Evolutionary conservation across 2,888 invertebrate genomes (phyloP), one percentile per base, ranked within the genome.

Genomic region (Lasioglossum leucozonium): DNA sequence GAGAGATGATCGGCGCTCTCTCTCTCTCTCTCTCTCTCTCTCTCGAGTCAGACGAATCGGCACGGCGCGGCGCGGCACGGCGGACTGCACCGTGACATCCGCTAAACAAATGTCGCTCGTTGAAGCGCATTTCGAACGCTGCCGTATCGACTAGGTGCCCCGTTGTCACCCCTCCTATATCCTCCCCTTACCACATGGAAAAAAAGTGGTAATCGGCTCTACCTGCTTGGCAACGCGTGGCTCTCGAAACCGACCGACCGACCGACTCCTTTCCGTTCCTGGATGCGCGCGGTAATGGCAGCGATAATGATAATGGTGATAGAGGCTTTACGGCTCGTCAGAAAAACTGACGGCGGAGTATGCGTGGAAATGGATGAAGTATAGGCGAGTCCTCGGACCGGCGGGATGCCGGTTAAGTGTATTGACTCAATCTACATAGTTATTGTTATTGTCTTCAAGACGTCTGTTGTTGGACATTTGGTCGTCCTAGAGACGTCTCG

Each of bases 261-360:
- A 88, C 81, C 34, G 34, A 34, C 34, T 34, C 34, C 34, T 1
- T 34, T 80, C 37, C 34, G 89, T 73, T 78, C 72, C 83, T 86
- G 84, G 91, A 91, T 73, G 90, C 82, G 81, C 81, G 51, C 34
- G 34, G 87, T 90, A 91, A 91, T 90, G 90, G 90, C 30, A 62
- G 62, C 87, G 91, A 90, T 91, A 90, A 91, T 86, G 90, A 90
- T 89, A 86, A 89, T 91, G 91, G 89, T 88, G 87, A 91, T 88
- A 91, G 90, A 90, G 85, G 90, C 87, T 90, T 88, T 87, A 88
- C 83, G 89, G 90, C 58, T 77, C 77, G 77, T 86, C 86, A 90
- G 89, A 91, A 91, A 91, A 91, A 91, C 90, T 81, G 85, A 81
- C 85, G 85, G 47, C 55, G 77, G 78, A 81, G 84, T 88, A 84